Conservation (phyloP, 2,797 vertebrate species). For the Parauchenoglanis ngamensis region DNA sequence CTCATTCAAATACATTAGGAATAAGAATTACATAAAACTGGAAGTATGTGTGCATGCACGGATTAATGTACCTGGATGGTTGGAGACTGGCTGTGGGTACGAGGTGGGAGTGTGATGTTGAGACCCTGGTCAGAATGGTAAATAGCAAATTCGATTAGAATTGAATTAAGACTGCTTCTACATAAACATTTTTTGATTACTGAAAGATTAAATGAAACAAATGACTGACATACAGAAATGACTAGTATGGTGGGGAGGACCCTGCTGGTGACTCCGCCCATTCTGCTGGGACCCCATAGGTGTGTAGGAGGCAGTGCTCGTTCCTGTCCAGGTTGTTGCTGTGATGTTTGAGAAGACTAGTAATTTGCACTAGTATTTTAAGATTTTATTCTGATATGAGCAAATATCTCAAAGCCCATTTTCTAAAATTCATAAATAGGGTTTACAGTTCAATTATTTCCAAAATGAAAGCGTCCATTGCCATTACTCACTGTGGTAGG, state of each 20-base stretch:
- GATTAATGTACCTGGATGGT: constrained; percentile 59
- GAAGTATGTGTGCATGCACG: background rate
- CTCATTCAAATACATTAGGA: background rate
- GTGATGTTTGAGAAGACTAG: constrained; percentile 6
- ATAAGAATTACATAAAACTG: background rate
- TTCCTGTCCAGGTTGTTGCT: constrained; percentile 62
- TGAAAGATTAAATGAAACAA: background rate
- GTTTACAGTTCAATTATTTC: background rate
- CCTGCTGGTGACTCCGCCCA: constrained; percentile 62
- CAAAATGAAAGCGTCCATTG: background rate
- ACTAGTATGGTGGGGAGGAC: constrained; percentile 64
- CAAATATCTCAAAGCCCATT: background rate
- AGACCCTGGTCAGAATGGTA: constrained; percentile 56
- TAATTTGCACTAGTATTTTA: constrained; percentile 2
- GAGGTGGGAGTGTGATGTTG: constrained; percentile 63
- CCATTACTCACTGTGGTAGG: constrained; percentile 70
- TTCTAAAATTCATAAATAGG: background rate
- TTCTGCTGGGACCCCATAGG: constrained; percentile 62
- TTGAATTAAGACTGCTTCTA: background rate
- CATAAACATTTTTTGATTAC: background rate
- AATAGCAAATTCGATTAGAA: background rate
- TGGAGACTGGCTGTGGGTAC: constrained; percentile 63
- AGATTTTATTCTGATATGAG: background rate
- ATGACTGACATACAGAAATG: constrained; percentile 65
- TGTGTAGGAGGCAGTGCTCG: constrained; percentile 57